Evolutionary conservation across 1,140 invertebrate species (phyloP), one percentile per base, ranked within the genome.

Genomic region (Drosophila lacteicornis): DNA sequence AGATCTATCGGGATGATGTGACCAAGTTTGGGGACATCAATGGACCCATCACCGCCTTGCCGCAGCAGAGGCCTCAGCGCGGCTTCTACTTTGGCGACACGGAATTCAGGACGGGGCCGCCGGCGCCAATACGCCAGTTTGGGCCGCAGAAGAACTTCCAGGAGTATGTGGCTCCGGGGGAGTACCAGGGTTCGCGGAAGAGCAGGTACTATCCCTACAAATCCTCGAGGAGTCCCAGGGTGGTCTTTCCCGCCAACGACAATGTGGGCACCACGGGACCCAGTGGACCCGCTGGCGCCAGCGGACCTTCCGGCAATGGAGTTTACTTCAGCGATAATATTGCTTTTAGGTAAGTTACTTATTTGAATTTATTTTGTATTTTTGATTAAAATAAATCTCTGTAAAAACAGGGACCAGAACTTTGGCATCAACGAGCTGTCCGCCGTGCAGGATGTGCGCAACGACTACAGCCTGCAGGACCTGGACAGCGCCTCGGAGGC

Each of bases 401-500:
- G 2, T 17, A 1, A 11, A 43, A 19, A 33, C 36, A 94, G 94
- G 81, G 94, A 95, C 71, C 94, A 94, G 66, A 94, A 94, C 87
- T 94, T 94, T 70, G 94, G 93, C 47, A 82, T 94, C 11, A 94
- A 94, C 63, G 94, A 94, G 30, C 82, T 94, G 36, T 92, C 92
- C 2, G 92, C 93, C 4, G 94, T 93, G n/a, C 93, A 93, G 75
- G 93, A 93, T 71, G 90, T 93, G 15, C 91, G 92, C 43, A 93
- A 94, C 76, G 94, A 95, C 40, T 94, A 94, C 36, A 92, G 91
- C 53, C 78, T 94, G 33, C 94, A 95, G 87, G 94, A 95, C 49
- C 87, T 94, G 56, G 93, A 93, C 6, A 92, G 60, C 50, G 85
- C 74, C 8, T 73, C 82, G n/a, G 87, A 91, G 49, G 92, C 93